phyloP scores from a whole-genome alignment of 92 coral and sea anemone species.

The Scolanthus callimorphus region DNA sequence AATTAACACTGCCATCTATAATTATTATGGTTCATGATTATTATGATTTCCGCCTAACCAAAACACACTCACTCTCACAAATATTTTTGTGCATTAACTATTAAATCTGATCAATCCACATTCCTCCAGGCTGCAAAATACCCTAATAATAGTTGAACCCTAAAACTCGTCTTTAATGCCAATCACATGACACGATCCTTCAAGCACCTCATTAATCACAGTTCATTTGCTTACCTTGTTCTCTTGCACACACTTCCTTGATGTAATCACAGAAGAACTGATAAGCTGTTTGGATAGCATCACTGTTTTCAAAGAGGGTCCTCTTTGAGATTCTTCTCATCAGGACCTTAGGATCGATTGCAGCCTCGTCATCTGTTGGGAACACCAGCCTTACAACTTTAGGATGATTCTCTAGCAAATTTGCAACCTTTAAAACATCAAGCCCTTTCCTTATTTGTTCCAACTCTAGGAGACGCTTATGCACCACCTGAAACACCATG shows the following conservation, averaged over 20 bases:
- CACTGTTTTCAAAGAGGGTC: slow-evolving; percentile 9
- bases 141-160: too few species aligned
- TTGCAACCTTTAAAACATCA: slow-evolving; percentile 10
- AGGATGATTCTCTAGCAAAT: slow-evolving; percentile 22
- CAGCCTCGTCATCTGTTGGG: slow-evolving; percentile 25
- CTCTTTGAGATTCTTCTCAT: slow-evolving; percentile 9
- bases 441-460: slow-evolving; percentile 36
- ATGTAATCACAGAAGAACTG: slow-evolving; percentile 25
- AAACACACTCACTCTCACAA: too few species aligned
- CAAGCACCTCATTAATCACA: too few species aligned
- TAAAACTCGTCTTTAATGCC: too few species aligned
- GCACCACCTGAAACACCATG: slow-evolving; percentile 42
- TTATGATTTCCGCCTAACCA: too few species aligned
- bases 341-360: slow-evolving; percentile 20
- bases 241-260: slow-evolving; percentile 23
- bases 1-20: too few species aligned
- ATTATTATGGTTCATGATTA: too few species aligned
- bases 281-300: slow-evolving; percentile 12
- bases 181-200: too few species aligned
- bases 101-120: too few species aligned
- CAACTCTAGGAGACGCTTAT: slow-evolving; percentile 27
- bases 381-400: slow-evolving; percentile 18
- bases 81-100: too few species aligned
- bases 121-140: too few species aligned
- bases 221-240: slow-evolving; percentile 21